Percentiles rank a stretch among this genome's conserved stretches.
Evolutionary conservation across 2,888 invertebrate genomes (phyloP).

Genomic region (Melangyna quadrimaculata): DNA sequence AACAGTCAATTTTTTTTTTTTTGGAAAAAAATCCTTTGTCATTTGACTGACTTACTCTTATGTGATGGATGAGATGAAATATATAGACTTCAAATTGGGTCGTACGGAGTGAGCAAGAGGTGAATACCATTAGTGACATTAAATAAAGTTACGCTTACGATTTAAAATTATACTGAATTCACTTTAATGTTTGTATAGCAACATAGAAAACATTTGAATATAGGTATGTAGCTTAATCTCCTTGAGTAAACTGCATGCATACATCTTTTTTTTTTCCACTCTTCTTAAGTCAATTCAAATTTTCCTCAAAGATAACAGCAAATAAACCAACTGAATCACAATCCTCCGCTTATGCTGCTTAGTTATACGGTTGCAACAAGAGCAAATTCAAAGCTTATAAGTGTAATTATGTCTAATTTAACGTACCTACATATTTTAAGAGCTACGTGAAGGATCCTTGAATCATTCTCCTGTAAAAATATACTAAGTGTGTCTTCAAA

Average conservation of each 20-base stretch:
- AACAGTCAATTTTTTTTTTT: too few relatives aligned
- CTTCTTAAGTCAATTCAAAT: not conserved
- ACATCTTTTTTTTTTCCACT: not conserved
- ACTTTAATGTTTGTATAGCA: too few relatives aligned
- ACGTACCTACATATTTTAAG: conserved; percentile 29
- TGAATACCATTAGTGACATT: too few relatives aligned
- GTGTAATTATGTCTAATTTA: conserved; percentile 60
- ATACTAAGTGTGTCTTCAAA: conserved; percentile 29
- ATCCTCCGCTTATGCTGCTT: conserved; percentile 13
- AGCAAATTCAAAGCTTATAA: conserved; percentile 48
- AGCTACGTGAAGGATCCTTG: conserved; percentile 19
- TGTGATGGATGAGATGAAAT: too few relatives aligned
- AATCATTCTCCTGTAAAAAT: conserved; percentile 26
- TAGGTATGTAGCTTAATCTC: too few relatives aligned
- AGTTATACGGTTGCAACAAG: conserved; percentile 6
- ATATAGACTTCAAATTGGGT: too few relatives aligned
- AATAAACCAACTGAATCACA: not conserved
- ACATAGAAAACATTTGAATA: too few relatives aligned
- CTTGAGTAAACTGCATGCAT: not conserved
- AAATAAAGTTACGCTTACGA: too few relatives aligned
- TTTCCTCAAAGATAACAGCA: not conserved
- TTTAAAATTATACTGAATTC: too few relatives aligned
- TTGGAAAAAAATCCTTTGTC: too few relatives aligned
- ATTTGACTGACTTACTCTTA: too few relatives aligned
- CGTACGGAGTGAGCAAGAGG: too few relatives aligned